Conservation (phyloP, 2,888 invertebrate genomes). For the Dolichomitus sp. region DNA sequence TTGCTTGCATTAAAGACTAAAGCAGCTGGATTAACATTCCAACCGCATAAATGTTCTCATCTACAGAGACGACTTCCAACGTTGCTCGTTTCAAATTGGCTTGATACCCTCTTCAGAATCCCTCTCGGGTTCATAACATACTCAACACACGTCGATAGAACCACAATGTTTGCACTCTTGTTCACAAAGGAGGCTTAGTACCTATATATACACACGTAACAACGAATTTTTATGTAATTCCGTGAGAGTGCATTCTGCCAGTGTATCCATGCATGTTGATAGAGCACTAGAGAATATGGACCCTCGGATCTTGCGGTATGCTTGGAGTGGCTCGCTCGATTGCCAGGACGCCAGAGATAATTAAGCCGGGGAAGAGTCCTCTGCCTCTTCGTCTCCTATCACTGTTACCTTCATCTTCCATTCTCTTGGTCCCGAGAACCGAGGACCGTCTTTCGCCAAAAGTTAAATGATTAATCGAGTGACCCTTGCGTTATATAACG, state of each 20-base stretch:
- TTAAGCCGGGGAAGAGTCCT: slow-evolving; percentile 50
- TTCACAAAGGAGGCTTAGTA: slow-evolving; percentile 17
- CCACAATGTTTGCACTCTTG: slow-evolving; percentile 44
- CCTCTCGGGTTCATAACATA: not conserved
- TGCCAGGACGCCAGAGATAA: slow-evolving; percentile 52
- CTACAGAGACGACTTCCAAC: not conserved
- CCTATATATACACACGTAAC: not conserved
- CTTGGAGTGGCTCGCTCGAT: slow-evolving; percentile 42
- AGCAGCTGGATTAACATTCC: not conserved
- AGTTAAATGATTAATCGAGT: slow-evolving; percentile 54
- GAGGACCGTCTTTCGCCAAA: slow-evolving; percentile 23
- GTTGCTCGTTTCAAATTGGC: not conserved
- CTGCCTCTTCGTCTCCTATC: slow-evolving; percentile 22
- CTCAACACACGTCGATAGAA: slow-evolving; percentile 5
- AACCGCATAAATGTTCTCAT: not conserved
- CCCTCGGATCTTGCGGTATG: slow-evolving; percentile 21
- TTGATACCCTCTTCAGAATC: not conserved
- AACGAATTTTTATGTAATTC: slow-evolving; percentile 56
- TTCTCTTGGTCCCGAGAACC: not conserved
- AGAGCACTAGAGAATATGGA: slow-evolving; percentile 46
- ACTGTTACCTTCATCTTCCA: slow-evolving; percentile 27
- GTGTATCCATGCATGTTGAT: slow-evolving; percentile 57
- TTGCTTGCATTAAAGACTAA: no score
- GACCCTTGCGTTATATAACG: slow-evolving; percentile 1
- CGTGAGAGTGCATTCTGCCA: slow-evolving; percentile 37